Percentiles rank a stretch among this genome's conserved stretches.
Evolutionary conservation across 2,797 vertebrate genomes (phyloP).

Genomic region (Phoxinus dragarum): DNA sequence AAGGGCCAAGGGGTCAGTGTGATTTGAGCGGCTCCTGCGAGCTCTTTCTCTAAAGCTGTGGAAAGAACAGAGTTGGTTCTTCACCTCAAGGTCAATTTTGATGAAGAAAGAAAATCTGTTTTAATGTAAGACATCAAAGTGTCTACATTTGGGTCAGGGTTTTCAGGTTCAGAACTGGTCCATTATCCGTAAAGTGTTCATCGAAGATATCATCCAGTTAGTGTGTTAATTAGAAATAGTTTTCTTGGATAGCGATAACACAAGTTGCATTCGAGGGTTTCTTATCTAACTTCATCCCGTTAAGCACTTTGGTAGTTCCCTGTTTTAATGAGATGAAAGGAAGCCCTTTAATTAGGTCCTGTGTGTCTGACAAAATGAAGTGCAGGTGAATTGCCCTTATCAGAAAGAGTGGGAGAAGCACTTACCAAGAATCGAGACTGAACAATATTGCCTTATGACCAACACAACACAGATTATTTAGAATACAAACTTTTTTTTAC

Average conservation of each 20-base stretch:
- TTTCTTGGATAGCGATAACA: constrained; percentile 48
- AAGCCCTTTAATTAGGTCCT: constrained; percentile 75
- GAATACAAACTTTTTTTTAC: background rate
- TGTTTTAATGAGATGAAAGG: constrained; percentile 67
- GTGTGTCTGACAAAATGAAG: constrained; percentile 66
- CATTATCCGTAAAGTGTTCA: background rate
- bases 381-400: constrained; percentile 64
- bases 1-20: constrained; percentile 20
- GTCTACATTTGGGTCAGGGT: constrained; percentile 32
- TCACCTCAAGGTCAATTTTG: constrained; percentile 31
- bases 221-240: constrained; percentile 42
- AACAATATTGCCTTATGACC: background rate
- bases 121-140: constrained; percentile 44
- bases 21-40: constrained; percentile 13
- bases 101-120: constrained; percentile 21
- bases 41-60: constrained; percentile 17
- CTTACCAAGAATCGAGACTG: constrained; percentile 50
- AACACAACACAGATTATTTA: background rate
- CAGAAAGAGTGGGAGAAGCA: constrained; percentile 54
- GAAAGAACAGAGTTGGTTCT: constrained; percentile 13
- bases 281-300: constrained; percentile 48
- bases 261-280: constrained; percentile 37
- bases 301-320: constrained; percentile 40
- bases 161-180: constrained; percentile 30
- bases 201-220: constrained; percentile 16